Percentiles rank a stretch among this genome's conserved stretches.
These are phyloP conservation scores for Capromys pilorides DNA, from an alignment of 2,797 vertebrate genomes.

Conservation along the genomic window DNA sequence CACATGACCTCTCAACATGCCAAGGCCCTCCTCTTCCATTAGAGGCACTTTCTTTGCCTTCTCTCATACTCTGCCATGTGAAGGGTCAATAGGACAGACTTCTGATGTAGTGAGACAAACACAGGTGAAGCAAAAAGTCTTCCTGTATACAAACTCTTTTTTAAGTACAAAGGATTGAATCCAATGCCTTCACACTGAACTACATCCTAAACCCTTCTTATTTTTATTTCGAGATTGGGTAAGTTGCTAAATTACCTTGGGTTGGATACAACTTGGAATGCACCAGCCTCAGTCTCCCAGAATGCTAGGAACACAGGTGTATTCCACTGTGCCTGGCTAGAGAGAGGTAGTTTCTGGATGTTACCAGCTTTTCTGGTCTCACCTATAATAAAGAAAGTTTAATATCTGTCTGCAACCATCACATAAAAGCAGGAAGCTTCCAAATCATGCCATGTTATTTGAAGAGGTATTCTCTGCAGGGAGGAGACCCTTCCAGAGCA, in stretches of 20 bases:
- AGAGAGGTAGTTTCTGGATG: background rate
- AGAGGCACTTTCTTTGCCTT: background rate
- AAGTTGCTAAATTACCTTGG: background rate
- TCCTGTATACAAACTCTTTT: background rate
- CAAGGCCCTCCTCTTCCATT: background rate
- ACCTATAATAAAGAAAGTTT: background rate
- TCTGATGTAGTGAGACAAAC: background rate
- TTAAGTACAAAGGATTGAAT: background rate
- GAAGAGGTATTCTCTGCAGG: background rate
- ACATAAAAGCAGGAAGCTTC: background rate
- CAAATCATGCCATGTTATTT: rapidly evolving
- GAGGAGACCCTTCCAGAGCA: background rate
- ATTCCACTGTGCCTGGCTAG: background rate
- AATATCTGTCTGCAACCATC: background rate
- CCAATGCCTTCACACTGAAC: background rate
- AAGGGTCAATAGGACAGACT: too few relatives aligned
- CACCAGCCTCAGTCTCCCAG: background rate
- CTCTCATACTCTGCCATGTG: background rate
- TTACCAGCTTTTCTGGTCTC: background rate
- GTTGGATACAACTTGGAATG: background rate
- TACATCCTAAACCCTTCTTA: background rate
- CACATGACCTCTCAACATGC: rapidly evolving
- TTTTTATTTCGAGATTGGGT: background rate
- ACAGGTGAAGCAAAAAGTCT: background rate
- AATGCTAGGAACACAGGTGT: background rate